These are phyloP conservation scores for Cochlearius cochlearius DNA, from an alignment of 2,113 vertebrate species.

Conservation along the genomic window DNA sequence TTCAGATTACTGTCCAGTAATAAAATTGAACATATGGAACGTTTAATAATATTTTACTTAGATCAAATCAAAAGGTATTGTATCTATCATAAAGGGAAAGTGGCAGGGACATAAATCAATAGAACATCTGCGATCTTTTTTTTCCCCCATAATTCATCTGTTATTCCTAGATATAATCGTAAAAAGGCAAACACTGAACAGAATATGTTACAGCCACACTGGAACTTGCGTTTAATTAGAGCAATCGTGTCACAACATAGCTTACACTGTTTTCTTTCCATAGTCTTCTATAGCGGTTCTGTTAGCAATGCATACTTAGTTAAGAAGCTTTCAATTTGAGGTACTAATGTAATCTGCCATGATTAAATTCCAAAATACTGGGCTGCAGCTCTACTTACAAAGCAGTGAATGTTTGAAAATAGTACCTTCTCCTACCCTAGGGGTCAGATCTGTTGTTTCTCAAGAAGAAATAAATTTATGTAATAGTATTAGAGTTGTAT, in stretches of 20 bases:
- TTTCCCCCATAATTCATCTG: not conserved
- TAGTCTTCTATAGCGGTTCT: not conserved
- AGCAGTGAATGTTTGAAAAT: not conserved
- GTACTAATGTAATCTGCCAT: not conserved
- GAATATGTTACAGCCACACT: not conserved
- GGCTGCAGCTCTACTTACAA: not conserved
- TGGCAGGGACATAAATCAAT: not conserved
- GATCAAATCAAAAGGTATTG: not conserved
- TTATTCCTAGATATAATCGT: not conserved
- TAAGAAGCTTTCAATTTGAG: not conserved
- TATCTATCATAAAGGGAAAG: not conserved
- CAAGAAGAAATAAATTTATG: not conserved
- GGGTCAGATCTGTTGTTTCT: not conserved
- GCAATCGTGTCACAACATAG: rapidly evolving
- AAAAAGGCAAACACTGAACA: not conserved
- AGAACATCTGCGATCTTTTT: not conserved
- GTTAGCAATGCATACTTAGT: not conserved
- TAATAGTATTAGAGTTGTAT: not conserved
- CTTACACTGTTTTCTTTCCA: not conserved
- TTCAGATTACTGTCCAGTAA: not conserved
- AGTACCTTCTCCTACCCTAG: not conserved
- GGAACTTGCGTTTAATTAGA: not conserved
- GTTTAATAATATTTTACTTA: not conserved
- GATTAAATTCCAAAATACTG: not conserved
- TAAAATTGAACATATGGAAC: not conserved